These are phyloP conservation scores for Bradypus variegatus DNA, from an alignment of 2,797 vertebrate species.

Conservation along the genomic window DNA sequence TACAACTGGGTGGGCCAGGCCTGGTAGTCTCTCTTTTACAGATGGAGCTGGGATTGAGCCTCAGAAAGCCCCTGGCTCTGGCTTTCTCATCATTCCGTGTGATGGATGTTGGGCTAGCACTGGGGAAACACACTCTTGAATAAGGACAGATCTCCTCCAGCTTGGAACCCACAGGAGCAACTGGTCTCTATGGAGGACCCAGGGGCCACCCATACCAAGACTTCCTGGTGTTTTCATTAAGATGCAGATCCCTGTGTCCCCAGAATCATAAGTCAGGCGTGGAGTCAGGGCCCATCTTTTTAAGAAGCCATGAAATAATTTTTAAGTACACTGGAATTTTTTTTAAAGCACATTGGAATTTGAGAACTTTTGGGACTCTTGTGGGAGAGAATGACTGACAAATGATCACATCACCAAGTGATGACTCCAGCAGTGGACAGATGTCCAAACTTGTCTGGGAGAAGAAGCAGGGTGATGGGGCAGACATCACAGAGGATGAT, in stretches of 20 bases:
- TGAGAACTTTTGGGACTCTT: background rate
- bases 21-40: background rate
- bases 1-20: background rate
- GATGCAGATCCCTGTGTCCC: background rate
- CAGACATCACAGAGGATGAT: too few relatives aligned
- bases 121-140: background rate
- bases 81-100: background rate
- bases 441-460: background rate
- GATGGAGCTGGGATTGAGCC: background rate
- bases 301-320: background rate
- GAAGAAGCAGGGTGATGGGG: background rate
- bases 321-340: background rate
- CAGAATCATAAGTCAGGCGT: background rate
- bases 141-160: background rate
- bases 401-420: background rate
- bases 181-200: background rate
- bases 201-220: background rate
- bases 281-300: too few relatives aligned
- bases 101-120: rapidly evolving
- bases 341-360: too few relatives aligned
- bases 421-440: background rate
- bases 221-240: background rate
- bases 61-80: background rate
- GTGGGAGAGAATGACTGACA: background rate
- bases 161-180: background rate